A percentile compares a stretch with the other conserved stretches of the same genome.
These are phyloP conservation scores for Columba guinea DNA, from an alignment of 2,797 vertebrate genomes.

Conservation along the genomic window DNA sequence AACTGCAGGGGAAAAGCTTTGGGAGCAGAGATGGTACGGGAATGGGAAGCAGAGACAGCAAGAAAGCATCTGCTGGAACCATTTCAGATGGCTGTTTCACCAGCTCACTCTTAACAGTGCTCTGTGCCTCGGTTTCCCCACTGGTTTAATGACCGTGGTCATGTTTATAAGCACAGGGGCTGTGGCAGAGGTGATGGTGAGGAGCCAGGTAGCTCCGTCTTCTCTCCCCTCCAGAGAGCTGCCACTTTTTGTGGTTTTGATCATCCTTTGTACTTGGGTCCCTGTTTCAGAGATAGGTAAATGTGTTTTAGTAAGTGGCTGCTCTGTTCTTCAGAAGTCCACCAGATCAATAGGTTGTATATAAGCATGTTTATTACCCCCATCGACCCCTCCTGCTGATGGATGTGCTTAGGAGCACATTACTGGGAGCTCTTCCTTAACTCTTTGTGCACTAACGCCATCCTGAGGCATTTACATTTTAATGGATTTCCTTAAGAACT, in stretches of 20 bases:
- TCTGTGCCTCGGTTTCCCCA: background rate
- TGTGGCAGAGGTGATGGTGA: background rate
- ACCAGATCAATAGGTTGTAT: slow-evolving; percentile 38
- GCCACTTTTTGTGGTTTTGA: background rate
- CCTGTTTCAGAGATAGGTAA: background rate
- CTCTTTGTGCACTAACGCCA: rapidly evolving
- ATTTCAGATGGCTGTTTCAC: background rate
- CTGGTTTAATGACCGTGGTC: background rate
- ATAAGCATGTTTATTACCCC: slow-evolving; percentile 54
- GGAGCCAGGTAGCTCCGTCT: background rate
- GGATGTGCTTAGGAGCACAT: background rate
- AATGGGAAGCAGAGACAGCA: background rate
- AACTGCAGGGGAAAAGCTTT: background rate
- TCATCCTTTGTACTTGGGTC: background rate
- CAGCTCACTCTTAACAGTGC: rapidly evolving
- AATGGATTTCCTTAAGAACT: background rate
- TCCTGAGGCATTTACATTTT: background rate
- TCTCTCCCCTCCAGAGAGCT: background rate
- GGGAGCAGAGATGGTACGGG: background rate
- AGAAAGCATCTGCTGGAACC: background rate
- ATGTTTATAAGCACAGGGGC: background rate
- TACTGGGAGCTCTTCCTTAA: background rate
- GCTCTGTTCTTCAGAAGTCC: slow-evolving; percentile 1
- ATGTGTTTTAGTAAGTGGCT: slow-evolving; percentile 11
- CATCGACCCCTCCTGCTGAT: slow-evolving; percentile 50